Evolutionary conservation across 1,140 invertebrate species (phyloP).

Genomic region (Pseudobourletiella spinata): DNA sequence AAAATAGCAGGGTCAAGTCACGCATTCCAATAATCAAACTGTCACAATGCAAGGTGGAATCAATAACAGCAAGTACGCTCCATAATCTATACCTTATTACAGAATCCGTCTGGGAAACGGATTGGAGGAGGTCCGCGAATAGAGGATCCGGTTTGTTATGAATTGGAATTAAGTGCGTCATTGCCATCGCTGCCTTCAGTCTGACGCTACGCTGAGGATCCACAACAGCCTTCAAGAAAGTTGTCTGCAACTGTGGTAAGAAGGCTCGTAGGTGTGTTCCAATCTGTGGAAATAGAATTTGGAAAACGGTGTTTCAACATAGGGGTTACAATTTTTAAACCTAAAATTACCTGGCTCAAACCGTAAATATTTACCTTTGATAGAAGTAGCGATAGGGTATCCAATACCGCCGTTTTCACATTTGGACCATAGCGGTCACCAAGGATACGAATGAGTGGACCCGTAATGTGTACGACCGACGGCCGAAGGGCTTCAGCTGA

Average conservation of each 20-base stretch:
- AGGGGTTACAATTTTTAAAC: no score
- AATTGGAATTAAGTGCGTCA: constrained; percentile 81
- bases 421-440: constrained; percentile 88
- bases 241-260: constrained; percentile 94
- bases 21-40: not conserved
- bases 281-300: constrained; percentile 49
- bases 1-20: no score
- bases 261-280: constrained; percentile 92
- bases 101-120: constrained; percentile 75
- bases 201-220: constrained; percentile 79
- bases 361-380: constrained; percentile 66
- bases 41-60: not conserved
- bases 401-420: constrained; percentile 91
- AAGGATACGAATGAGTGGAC: constrained; percentile 92
- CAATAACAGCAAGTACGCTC: no score
- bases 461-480: constrained; percentile 93
- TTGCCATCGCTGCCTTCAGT: constrained; percentile 75
- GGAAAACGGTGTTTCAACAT: no score
- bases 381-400: constrained; percentile 84
- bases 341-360: no score
- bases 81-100: constrained; percentile 67
- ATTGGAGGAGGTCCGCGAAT: constrained; percentile 80
- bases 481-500: constrained; percentile 70
- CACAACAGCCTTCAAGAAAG: constrained; percentile 87
- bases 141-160: constrained; percentile 63